A percentile compares a stretch with the other conserved stretches of the same genome.
These are phyloP conservation scores for Trematomus bernacchii DNA, from an alignment of 2,797 vertebrate genomes.

Conservation along the genomic window DNA sequence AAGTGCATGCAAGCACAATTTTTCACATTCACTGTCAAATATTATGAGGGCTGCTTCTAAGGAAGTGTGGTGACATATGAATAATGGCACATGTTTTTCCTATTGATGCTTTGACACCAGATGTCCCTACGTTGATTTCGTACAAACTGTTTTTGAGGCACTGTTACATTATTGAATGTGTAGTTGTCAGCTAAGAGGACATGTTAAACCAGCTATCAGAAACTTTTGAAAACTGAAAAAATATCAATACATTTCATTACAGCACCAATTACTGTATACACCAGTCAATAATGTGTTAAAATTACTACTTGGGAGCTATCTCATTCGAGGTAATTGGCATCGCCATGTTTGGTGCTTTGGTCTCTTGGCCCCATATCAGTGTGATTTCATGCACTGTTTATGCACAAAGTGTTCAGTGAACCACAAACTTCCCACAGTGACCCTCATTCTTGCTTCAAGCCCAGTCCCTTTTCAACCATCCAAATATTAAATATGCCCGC, in stretches of 20 bases:
- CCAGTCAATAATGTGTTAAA: constrained; percentile 10
- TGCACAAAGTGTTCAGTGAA: constrained; percentile 69
- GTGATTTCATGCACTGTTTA: constrained; percentile 72
- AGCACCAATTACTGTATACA: background rate
- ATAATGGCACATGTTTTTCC: too few relatives aligned
- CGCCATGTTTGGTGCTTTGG: constrained; percentile 25
- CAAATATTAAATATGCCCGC: constrained; percentile 47
- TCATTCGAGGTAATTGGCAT: constrained; percentile 46
- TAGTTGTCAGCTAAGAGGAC: background rate
- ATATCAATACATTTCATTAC: background rate
- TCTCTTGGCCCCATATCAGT: constrained; percentile 35
- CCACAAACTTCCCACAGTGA: constrained; percentile 48
- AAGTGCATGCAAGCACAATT: background rate
- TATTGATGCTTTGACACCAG: too few relatives aligned
- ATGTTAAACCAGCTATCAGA: background rate
- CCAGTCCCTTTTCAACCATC: constrained; percentile 33
- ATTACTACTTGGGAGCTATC: background rate
- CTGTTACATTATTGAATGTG: background rate
- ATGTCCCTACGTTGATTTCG: too few relatives aligned
- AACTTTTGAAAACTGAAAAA: background rate
- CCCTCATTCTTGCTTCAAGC: constrained; percentile 41
- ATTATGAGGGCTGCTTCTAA: too few relatives aligned
- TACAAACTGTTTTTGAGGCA: too few relatives aligned
- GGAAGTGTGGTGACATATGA: too few relatives aligned
- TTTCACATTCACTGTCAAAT: too few relatives aligned